Conservation (phyloP, 2,797 vertebrate genomes). For the Sebastes steindachneri region DNA sequence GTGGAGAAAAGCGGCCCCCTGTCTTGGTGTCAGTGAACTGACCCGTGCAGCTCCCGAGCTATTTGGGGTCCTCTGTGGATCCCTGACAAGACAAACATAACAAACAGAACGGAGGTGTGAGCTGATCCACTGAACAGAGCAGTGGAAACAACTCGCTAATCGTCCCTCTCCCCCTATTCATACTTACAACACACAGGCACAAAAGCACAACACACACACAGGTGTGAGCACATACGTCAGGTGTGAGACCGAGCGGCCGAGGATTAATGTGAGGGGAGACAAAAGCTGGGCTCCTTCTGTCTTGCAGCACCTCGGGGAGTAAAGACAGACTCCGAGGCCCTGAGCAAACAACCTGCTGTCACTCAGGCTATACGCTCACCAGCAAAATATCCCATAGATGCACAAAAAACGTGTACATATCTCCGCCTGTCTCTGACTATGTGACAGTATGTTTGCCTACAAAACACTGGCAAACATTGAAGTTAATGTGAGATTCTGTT, state of each 20-base stretch:
- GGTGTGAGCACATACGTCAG: conserved; percentile 54
- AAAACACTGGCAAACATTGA: not conserved
- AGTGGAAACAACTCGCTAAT: conserved; percentile 59
- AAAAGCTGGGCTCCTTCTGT: conserved; percentile 69
- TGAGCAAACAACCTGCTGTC: conserved; percentile 63
- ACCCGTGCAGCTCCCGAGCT: conserved; percentile 47
- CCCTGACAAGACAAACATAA: conserved; percentile 74
- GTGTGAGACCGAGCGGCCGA: conserved; percentile 45
- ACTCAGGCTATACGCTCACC: conserved; percentile 15
- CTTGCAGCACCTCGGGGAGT: conserved; percentile 43
- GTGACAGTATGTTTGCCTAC: not conserved
- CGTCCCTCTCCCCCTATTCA: conserved; percentile 32
- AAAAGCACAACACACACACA: conserved; percentile 25
- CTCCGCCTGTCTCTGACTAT: not conserved
- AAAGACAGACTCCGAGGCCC: conserved; percentile 34
- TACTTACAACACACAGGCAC: not conserved
- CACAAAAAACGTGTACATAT: not conserved
- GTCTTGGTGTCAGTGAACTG: conserved; percentile 42
- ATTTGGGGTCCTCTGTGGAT: conserved; percentile 52
- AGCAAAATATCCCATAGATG: conserved; percentile 24
- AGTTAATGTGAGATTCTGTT: not conserved
- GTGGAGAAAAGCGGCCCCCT: conserved; percentile 46
- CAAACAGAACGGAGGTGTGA: conserved; percentile 77
- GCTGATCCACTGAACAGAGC: conserved; percentile 56
- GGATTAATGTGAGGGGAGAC: conserved; percentile 64